Evolutionary conservation across 1,140 invertebrate species (phyloP), one percentile per base, ranked within the genome.

Genomic region (Philopotamus ludificatus): DNA sequence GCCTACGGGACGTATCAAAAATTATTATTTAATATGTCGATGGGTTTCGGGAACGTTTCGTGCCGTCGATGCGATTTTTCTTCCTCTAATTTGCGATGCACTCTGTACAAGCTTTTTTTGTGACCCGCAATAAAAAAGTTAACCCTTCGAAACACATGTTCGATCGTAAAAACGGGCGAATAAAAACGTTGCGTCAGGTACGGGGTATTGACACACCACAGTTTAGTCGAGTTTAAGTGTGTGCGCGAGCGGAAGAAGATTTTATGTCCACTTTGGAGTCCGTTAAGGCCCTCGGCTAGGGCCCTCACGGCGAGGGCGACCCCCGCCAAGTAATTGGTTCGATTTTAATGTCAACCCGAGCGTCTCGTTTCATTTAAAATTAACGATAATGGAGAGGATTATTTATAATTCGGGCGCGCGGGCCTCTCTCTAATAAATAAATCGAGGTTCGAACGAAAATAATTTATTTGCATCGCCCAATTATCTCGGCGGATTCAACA

Each of bases 81-180:
- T 10, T 2, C 47, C 16, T 18, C 47, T 18, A n/a, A n/a, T n/a
- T 53, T 9, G 2, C 23, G 53, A 1, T 12, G 16, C 22, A 20
- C 22, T 9, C 23, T 22, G 53, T 9, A 44, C 12, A 49, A 49
- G 18, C 18, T 49, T 21, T 8, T 25, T 21, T n/a, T 20, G 34
- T 8, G 26, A 8, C 51, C 51, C 28, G 44, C 41, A 66, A 66
- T 70, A 70, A 70, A 66, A 70, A 58, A 64, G 59, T 63, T 65
- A 66, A 70, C 68, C 68, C 65, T 67, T 67, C 26, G 49, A 41
- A 70, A 70, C 68, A 70, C 58, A 70, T 70, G 68, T 70, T 61
- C 49, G 62, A 57, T 67, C 68, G 61, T 70, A 70, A 70, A 69
- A 67, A 15, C 41, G 23, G 47, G 15, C 23, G 45, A 63, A 63